Evolutionary conservation across 2,797 vertebrate species (phyloP), one percentile per base, ranked within the genome.

Genomic region (Liasis olivaceus): DNA sequence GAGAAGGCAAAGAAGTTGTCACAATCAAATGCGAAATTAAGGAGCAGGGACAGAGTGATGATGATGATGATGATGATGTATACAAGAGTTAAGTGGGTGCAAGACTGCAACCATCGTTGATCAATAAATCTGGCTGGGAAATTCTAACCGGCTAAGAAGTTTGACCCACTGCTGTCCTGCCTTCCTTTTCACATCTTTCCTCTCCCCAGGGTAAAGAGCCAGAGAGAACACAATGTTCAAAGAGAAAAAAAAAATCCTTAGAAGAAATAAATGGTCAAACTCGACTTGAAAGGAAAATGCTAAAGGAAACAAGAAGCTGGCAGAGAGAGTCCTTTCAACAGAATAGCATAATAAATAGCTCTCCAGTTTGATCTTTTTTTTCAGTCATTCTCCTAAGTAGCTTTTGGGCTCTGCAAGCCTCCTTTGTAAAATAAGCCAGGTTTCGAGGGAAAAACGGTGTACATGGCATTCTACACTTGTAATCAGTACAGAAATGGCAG

Each of bases 371-470:
- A 72, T 58, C 89, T 91, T 88, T 95, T 92, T 89, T 69, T 92
- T 94, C 87, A 2, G 92, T 96, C 95, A 60, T 94, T 97, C 96
- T 94, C 81, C 87, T 95, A 93, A 94, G 92, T 95, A 94, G 90
- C 85, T 95, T 93, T 93, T 93, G 89, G 93, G 62, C 72, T 93
- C 85, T 84, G 12, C 91, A 93, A 91, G 85, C 20, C 85, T 89
- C 92, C 90, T 95, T 93, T 95, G 92, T 86, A 94, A 95, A 95
- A 85, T 88, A 94, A 93, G 24, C 8, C 47, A 72, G 17, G 56
- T 28, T 58, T 87, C 90, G 47, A 89, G 51, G 77, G 85, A 91
- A 85, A 58, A 58, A 94, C 58, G 93, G 91, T 62, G 93, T 94
- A 89, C 81, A 77, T 1, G 20, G 87, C 66, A 31, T 89, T 90